Evolutionary conservation across 2,888 invertebrate species (phyloP), one percentile per base, ranked within the genome.

Genomic region (Agriopis marginaria): DNA sequence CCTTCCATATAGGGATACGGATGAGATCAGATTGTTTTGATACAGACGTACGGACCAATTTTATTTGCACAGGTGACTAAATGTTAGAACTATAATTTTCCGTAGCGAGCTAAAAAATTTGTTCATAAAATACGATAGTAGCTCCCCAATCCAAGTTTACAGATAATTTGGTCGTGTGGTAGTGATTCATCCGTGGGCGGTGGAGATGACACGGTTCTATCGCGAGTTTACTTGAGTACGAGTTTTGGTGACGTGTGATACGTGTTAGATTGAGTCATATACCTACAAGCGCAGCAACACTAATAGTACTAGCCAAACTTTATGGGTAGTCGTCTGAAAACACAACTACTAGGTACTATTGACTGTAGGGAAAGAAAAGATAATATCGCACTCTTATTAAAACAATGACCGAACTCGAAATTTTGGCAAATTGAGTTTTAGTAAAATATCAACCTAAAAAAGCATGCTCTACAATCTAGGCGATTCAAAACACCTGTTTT

Each of bases 1-100:
- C 77, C 75, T 74, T 66, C 79, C 77, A 65, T 78, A 73, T 79
- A 71, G 17, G 70, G 64, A n/a, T 55, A 50, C 53, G 67, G 71
- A 78, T 84, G 84, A 84, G 77, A 80, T 84, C 84, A 84, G 55
- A 55, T 12, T 68, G 65, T 66, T 66, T 66, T 71, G 56, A 53
- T 73, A 67, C 45, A 64, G 50, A 42, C 55, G 47, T 8, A 51
- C 54, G 50, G 80, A 47, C 45, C 58, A 58, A 45, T 4, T 32
- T n/a, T 45, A 58, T n/a, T 3, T 12, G n/a, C 32, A 4, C 23
- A 45, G 10, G 42, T 47, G 45, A 8, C 10, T 7, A 58, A 45
- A 23, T n/a, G n/a, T 8, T 7, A 2, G 8, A 58, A 58, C 45
- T 47, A 23, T 32, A 47, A 32, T 4, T 42, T 40, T 14, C 5